These are phyloP conservation scores for Chelonoidis abingdonii DNA, from an alignment of 2,113 vertebrate species.

Conservation along the genomic window DNA sequence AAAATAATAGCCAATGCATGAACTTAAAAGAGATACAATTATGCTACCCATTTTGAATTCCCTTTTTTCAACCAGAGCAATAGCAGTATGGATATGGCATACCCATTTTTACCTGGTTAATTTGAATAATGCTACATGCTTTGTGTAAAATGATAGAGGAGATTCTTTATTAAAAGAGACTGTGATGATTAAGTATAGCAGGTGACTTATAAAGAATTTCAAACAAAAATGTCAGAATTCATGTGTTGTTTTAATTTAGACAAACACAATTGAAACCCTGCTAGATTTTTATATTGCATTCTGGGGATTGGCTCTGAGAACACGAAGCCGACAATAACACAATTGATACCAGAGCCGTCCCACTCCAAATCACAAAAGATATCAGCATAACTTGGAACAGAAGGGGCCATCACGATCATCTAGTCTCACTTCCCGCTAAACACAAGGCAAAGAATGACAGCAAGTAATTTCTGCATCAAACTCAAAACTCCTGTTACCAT, in stretches of 20 bases:
- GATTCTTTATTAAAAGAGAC: not conserved
- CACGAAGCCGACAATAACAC: not conserved
- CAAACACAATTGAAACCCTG: not conserved
- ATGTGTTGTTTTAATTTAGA: not conserved
- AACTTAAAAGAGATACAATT: not conserved
- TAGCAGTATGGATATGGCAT: not conserved
- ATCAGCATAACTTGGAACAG: not conserved
- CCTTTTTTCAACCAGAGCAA: not conserved
- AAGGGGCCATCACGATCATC: not conserved
- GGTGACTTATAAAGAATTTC: not conserved
- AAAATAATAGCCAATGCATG: not conserved
- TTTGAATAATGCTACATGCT: not conserved
- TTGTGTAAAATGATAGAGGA: not conserved
- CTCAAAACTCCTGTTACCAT: not conserved
- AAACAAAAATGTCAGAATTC: not conserved
- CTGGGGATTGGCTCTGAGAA: not conserved
- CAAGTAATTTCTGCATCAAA: rapidly evolving
- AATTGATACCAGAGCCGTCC: not conserved
- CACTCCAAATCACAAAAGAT: not conserved
- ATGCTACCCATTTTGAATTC: not conserved
- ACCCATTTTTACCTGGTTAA: not conserved
- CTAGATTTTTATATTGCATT: not conserved
- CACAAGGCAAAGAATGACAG: not conserved
- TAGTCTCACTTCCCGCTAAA: not conserved
- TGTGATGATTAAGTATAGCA: not conserved